These are phyloP conservation scores for Pterocles burchelli DNA, from an alignment of 2,113 vertebrate species.

Conservation along the genomic window DNA sequence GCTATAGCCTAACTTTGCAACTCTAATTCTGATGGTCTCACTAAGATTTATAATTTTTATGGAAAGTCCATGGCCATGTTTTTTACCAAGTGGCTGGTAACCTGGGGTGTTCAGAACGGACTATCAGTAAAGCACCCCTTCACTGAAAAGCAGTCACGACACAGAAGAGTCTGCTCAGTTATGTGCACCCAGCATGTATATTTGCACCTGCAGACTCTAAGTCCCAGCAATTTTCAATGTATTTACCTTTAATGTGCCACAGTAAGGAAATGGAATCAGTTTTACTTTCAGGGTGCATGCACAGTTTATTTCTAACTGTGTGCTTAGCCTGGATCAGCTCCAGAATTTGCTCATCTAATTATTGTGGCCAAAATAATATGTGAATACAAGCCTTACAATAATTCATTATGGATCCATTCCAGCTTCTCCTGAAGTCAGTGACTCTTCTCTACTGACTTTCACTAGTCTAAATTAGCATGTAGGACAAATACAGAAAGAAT, in stretches of 20 bases:
- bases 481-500: neutral
- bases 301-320: neutral
- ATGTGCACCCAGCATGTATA: accelerated
- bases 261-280: neutral
- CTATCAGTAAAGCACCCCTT: neutral
- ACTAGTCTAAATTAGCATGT: neutral
- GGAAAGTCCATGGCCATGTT: neutral
- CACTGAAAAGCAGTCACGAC: neutral
- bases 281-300: neutral
- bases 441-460: neutral
- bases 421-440: neutral
- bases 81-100: neutral
- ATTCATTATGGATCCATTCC: neutral
- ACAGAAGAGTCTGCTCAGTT: neutral
- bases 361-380: neutral
- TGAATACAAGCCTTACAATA: neutral
- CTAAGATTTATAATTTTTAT: neutral
- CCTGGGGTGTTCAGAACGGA: neutral
- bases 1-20: neutral
- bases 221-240: accelerated
- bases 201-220: neutral
- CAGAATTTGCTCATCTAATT: neutral
- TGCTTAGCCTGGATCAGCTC: neutral
- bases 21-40: neutral
- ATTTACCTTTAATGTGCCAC: neutral